Evolutionary conservation across 2,888 invertebrate genomes (phyloP).

Genomic region (Cheilosia vulpina): DNA sequence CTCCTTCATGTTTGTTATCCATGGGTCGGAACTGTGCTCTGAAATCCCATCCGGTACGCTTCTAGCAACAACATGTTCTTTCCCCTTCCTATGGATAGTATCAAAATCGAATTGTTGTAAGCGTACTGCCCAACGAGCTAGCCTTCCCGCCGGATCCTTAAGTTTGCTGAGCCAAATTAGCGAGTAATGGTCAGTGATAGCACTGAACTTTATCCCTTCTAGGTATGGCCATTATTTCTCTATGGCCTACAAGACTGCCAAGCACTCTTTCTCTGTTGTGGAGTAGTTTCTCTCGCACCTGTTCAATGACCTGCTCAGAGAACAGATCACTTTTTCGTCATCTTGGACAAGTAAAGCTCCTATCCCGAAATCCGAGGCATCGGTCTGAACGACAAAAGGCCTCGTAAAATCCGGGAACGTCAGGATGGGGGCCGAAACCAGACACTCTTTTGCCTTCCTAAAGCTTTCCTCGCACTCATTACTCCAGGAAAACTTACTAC

Average conservation of each 20-base stretch:
- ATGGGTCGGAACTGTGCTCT: background rate
- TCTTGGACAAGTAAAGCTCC: no score
- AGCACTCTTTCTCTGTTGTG: no score
- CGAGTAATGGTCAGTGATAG: no score
- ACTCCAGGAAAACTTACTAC: background rate
- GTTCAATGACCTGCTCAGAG: no score
- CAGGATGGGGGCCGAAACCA: conserved; percentile 26
- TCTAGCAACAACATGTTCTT: background rate
- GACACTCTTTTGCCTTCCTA: background rate
- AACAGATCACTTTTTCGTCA: no score
- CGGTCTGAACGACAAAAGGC: background rate
- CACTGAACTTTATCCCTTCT: background rate
- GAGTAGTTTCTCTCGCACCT: no score
- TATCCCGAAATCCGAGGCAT: no score
- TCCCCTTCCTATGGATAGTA: conserved; percentile 38
- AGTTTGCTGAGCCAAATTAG: no score
- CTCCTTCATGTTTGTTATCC: background rate
- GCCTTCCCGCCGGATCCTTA: no score
- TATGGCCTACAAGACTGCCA: background rate
- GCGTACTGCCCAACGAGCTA: background rate
- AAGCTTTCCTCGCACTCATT: conserved; percentile 5
- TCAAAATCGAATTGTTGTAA: background rate
- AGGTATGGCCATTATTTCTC: background rate
- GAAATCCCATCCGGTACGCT: conserved; percentile 4
- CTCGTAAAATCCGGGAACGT: no score